Conservation (phyloP, 2,113 vertebrate species). For the Ammodramus savannarum region DNA sequence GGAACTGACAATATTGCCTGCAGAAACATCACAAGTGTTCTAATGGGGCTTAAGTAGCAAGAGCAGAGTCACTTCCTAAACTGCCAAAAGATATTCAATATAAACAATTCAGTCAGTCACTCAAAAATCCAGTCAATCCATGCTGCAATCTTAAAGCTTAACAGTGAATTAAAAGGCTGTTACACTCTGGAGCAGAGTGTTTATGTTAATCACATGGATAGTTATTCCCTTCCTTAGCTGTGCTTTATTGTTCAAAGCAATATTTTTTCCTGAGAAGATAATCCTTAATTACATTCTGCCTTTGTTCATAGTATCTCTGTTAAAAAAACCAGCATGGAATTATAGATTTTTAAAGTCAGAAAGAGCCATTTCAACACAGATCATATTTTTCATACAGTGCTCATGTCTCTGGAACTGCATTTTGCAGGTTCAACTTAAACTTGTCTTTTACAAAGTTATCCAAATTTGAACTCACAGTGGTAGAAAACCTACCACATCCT, state of each 20-base stretch:
- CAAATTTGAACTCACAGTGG: not conserved
- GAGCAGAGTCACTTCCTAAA: not conserved
- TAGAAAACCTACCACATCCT: not conserved
- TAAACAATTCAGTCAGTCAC: not conserved
- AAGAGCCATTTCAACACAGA: not conserved
- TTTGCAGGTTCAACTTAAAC: not conserved
- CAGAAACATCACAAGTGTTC: not conserved
- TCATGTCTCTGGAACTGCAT: not conserved
- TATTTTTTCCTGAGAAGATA: not conserved
- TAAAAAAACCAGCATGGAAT: not conserved
- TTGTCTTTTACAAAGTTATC: not conserved
- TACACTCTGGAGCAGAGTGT: not conserved
- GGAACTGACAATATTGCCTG: not conserved
- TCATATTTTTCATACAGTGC: not conserved
- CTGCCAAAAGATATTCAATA: not conserved
- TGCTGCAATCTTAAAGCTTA: not conserved
- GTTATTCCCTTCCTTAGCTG: not conserved
- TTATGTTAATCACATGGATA: not conserved
- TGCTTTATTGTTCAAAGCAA: not conserved
- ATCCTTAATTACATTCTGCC: not conserved
- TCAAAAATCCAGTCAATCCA: not conserved
- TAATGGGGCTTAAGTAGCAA: not conserved
- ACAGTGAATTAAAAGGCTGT: not conserved
- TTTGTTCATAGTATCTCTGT: not conserved
- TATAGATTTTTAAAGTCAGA: not conserved